Evolutionary conservation across 1,140 invertebrate genomes (phyloP), one percentile per base, ranked within the genome.

Genomic region (Lordiphosa stackelbergi): DNA sequence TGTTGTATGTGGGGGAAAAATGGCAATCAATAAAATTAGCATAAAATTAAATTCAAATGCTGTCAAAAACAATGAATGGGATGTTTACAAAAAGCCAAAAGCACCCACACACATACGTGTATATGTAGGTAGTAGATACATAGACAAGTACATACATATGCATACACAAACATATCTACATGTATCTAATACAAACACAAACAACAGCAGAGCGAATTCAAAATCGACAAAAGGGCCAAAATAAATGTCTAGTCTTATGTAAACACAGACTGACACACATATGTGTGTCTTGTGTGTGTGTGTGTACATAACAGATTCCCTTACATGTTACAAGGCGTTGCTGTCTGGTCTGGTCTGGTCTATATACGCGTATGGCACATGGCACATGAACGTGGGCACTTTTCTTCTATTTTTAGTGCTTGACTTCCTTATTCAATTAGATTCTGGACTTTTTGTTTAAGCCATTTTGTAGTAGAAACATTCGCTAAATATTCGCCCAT

Each of bases 221-320:
- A 8, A 31, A 31, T 31, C 28, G 28, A 38, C 53, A 31, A 31
- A 31, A 8, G 28, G 28, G 7, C 28, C 28, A 31, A 31, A 31
- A 31, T 43, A 61, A 65, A 66, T 78, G 71, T 70, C 57, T 79
- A 64, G 61, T 45, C 61, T 64, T 81, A 70, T 74, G 53, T 79
- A 74, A 69, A 71, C 69, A 59, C 28, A 31, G 28, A 31, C 28
- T 31, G 28, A 31, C 28, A 31, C 28, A 31, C 28, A 31, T 8
- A 24, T 31, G 47, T 57, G 42, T 42, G 40, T 16, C 16, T 16
- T 49, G 53, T 4, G 8, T 40, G 11, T 12, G 13, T 2, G 1
- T 24, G 11, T 45, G 24, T 8, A 31, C 28, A 31, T 31, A 31
- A 5, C 28, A 31, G 28, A 31, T 31, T 31, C 28, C 28, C 28